A percentile compares a stretch with the other conserved stretches of the same genome.
Evolutionary conservation across 1,140 invertebrate species (phyloP).

Genomic region (Charaxes varanes): DNA sequence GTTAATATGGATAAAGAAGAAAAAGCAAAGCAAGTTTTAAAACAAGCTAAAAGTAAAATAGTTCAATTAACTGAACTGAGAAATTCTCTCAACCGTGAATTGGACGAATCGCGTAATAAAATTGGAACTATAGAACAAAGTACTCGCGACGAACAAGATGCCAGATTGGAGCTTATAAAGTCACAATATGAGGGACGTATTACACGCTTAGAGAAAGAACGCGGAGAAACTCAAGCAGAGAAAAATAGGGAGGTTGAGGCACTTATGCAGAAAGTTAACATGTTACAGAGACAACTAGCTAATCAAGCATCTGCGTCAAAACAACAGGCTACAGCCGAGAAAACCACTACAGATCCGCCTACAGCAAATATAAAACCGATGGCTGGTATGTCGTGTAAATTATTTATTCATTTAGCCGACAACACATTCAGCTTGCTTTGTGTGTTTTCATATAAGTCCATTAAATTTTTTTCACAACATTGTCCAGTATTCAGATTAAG

Average conservation of each 20-base stretch:
- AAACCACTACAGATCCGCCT: conserved; percentile 84
- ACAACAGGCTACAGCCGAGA: conserved; percentile 79
- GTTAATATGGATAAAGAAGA: conserved; percentile 81
- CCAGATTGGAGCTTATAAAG: conserved; percentile 77
- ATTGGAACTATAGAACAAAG: conserved; percentile 69
- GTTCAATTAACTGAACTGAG: conserved; percentile 81
- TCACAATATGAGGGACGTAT: conserved; percentile 83
- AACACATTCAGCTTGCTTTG: too few relatives aligned
- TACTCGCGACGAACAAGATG: conserved; percentile 76
- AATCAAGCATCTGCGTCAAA: conserved; percentile 79
- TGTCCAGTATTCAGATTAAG: too few relatives aligned
- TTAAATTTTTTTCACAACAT: too few relatives aligned
- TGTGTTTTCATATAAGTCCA: too few relatives aligned
- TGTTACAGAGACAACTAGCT: conserved; percentile 87
- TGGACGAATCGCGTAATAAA: conserved; percentile 77
- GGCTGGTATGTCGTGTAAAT: conserved; percentile 85
- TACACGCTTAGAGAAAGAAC: conserved; percentile 84
- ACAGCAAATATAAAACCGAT: conserved; percentile 96
- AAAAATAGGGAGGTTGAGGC: conserved; percentile 84
- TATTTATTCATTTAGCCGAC: too few relatives aligned
- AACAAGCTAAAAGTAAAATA: conserved; percentile 82
- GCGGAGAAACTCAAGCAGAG: conserved; percentile 79
- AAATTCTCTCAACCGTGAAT: conserved; percentile 75
- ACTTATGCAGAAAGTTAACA: conserved; percentile 80
- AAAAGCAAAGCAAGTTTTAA: conserved; percentile 82